Conservation (phyloP, 2,888 invertebrate genomes). For the Arge pagana region DNA sequence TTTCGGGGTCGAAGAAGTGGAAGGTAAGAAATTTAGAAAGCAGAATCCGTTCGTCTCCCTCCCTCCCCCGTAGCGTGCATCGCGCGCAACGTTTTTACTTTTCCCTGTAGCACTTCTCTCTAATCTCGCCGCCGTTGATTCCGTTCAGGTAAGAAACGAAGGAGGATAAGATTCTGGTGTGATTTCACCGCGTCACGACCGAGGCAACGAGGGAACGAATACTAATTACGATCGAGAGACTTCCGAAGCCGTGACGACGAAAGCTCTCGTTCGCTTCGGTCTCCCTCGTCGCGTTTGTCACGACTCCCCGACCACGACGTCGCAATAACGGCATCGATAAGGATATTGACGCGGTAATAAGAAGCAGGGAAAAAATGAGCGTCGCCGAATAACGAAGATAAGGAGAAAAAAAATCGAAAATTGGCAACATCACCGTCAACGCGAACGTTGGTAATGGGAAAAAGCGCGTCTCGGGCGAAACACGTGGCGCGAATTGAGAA, state of each 20-base stretch:
- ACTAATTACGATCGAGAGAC: slow-evolving; percentile 16
- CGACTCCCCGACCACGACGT: no score
- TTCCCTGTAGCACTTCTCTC: slow-evolving; percentile 1
- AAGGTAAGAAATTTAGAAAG: slow-evolving; percentile 19
- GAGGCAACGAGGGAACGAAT: slow-evolving; percentile 13
- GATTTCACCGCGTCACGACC: slow-evolving; percentile 18
- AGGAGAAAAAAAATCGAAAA: no score
- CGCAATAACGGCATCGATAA: no score
- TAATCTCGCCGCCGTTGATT: background rate
- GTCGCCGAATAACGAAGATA: no score
- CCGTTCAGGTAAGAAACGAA: background rate
- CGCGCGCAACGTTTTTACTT: slow-evolving; percentile 9
- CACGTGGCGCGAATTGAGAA: no score
- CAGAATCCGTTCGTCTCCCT: background rate
- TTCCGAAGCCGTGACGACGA: slow-evolving; percentile 15
- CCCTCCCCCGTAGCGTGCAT: background rate
- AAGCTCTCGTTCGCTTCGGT: no score
- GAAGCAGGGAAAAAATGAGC: no score
- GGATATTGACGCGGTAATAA: no score
- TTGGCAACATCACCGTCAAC: no score
- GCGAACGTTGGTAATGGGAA: no score
- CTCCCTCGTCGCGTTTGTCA: background rate
- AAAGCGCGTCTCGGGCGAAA: no score
- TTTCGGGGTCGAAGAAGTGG: no score
- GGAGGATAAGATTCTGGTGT: background rate